Base-by-base conservation (phyloP, 2,113 vertebrate species). In the Anguilla japonica region DNA sequence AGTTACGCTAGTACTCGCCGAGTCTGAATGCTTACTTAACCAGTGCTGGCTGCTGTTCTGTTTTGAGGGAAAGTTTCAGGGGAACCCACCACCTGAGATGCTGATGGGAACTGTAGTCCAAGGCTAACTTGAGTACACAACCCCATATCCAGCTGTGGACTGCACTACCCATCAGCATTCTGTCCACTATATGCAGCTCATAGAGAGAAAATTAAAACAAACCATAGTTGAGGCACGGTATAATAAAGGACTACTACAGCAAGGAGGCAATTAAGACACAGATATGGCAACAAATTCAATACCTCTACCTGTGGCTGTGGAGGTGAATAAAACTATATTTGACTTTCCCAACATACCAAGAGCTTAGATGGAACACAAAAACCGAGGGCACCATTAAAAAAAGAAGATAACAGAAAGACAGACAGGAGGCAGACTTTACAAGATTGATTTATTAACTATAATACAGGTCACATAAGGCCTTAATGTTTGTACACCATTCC, bases 381-480 rank as follows among this genome's bases (percentile, higher is more conserved):
- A 20, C 57, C 1, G 5, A n/a, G 5, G 22, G 7, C 14, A 4
- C 9, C 26, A 57, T 80, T 16, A 79, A 43, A 81, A n/a, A 1
- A 78, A n/a, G 60, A 41, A 41, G 41, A 50, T 3, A 85, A 79
- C 41, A 88, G 81, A 85, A 81, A 91, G 90, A 88, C 46, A 91
- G 63, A 92, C 90, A 88, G 84, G 84, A 94, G 83, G 57, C 92
- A 81, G 43, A 85, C 93, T 96, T 96, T 95, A 97, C 96, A 97
- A 97, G 97, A 97, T 96, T 95, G 96, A 96, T 98, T 98, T 98
- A 98, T 98, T 98, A 96, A 97, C 97, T 98, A 98, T 98, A 93
- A 96, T 98, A 98, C 97, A 98, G 96, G 94, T 97, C 96, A 97
- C 95, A 95, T 97, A 97, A 97, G 97, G 97, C 97, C 96, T 96